phyloP scores from a whole-genome alignment of 2,113 vertebrate genomes.

The Engraulis encrasicolus region DNA sequence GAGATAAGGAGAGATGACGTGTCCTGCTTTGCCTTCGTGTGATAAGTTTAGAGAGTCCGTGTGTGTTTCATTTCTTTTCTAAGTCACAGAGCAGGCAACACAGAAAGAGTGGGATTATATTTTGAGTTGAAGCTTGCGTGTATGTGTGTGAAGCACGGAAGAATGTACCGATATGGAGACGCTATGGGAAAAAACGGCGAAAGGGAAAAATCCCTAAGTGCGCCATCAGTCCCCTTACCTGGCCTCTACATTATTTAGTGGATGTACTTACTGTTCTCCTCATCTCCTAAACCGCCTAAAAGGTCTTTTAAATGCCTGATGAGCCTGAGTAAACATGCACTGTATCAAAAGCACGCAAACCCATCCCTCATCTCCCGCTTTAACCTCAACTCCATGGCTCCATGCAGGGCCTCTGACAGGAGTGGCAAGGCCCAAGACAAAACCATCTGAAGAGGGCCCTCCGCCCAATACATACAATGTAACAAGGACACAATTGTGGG shows the following conservation, averaged over 20 bases:
- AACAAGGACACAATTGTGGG: too few species aligned
- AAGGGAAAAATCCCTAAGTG: neutral
- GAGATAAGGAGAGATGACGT: too few species aligned
- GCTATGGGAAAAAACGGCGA: neutral
- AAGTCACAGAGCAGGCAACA: too few species aligned
- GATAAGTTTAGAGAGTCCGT: too few species aligned
- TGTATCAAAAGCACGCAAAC: neutral
- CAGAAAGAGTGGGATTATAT: too few species aligned
- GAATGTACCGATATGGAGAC: neutral
- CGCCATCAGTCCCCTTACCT: neutral
- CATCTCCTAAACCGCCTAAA: neutral
- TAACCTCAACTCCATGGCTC: neutral
- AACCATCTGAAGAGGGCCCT: too few species aligned
- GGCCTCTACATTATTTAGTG: conserved; percentile 2
- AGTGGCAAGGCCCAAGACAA: too few species aligned
- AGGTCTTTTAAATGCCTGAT: neutral
- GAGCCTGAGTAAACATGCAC: neutral
- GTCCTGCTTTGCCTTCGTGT: too few species aligned
- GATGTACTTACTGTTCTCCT: neutral
- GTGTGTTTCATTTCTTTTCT: too few species aligned
- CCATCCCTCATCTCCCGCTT: neutral
- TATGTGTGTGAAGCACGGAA: neutral
- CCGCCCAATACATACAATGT: too few species aligned
- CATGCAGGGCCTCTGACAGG: too few species aligned
- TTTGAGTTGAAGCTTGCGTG: too few species aligned